phyloP scores from a whole-genome alignment of 2,888 invertebrate species.

The Furcula furcula region DNA sequence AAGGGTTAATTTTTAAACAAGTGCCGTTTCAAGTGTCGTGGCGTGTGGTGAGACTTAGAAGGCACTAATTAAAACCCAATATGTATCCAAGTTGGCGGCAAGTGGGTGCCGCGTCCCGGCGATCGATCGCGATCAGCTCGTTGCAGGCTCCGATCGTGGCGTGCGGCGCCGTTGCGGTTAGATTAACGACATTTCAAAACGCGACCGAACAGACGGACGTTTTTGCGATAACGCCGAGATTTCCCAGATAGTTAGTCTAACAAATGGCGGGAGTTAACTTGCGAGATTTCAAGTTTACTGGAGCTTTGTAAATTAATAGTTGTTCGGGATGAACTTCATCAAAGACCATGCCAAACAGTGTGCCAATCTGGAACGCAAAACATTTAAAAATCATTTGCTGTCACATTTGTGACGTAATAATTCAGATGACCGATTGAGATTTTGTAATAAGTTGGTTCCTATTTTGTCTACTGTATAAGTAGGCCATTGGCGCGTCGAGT shows the following conservation, averaged over 20 bases:
- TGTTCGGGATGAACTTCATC: background rate
- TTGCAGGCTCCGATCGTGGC: background rate
- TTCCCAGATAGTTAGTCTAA: conserved; percentile 7
- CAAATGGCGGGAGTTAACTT: conserved; percentile 11
- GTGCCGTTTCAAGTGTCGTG: background rate
- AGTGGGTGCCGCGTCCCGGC: conserved; percentile 7
- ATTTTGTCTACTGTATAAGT: too few relatives aligned
- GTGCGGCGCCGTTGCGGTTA: background rate
- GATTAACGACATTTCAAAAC: background rate
- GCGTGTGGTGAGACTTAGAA: conserved; percentile 7
- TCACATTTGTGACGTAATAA: too few relatives aligned
- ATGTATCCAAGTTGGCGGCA: conserved; percentile 13
- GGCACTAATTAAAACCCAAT: conserved; percentile 31
- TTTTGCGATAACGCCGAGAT: conserved; percentile 10
- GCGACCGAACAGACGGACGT: conserved; percentile 6
- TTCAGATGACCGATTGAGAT: too few relatives aligned
- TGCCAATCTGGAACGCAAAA: too few relatives aligned
- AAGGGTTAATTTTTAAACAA: background rate
- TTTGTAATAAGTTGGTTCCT: too few relatives aligned
- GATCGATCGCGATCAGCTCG: conserved; percentile 12
- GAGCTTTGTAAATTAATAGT: background rate
- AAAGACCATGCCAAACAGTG: background rate
- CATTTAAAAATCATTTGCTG: too few relatives aligned
- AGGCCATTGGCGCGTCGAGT: too few relatives aligned
- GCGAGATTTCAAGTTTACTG: background rate